Evolutionary conservation across 1,140 invertebrate species (phyloP).

Genomic region (Caenorhabditis inopinata): DNA sequence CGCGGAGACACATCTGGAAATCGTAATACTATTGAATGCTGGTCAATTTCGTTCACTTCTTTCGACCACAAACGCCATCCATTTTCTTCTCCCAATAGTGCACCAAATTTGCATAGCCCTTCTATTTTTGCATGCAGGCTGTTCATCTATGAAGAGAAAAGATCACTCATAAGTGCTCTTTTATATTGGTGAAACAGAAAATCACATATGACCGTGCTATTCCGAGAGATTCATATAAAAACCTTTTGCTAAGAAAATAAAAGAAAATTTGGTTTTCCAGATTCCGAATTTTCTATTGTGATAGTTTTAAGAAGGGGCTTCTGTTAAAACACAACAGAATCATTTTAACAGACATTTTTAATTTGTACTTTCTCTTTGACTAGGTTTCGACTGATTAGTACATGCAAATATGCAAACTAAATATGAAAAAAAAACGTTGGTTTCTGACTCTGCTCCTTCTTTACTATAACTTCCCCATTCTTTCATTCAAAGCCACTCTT

Average conservation of each 20-base stretch:
- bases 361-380: neutral
- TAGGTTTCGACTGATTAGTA: neutral
- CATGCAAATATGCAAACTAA: neutral
- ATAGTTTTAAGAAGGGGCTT: neutral
- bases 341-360: neutral
- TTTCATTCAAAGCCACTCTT: conserved; percentile 3
- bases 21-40: neutral
- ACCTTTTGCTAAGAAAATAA: no score
- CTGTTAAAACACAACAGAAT: no score
- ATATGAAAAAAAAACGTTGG: neutral
- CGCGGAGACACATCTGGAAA: conserved; percentile 62
- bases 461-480: conserved; percentile 14
- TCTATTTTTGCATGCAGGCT: neutral
- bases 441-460: neutral
- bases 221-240: neutral
- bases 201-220: neutral
- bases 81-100: neutral
- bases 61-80: neutral
- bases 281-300: no score
- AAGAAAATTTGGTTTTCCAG: no score
- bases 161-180: neutral
- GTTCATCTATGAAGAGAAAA: neutral
- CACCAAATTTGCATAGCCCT: conserved; percentile 10
- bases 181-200: conserved; percentile 6
- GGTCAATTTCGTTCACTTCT: neutral